Evolutionary conservation across 2,797 vertebrate genomes (phyloP), one percentile per base, ranked within the genome.

Genomic region (Sebastes hopkinsi): DNA sequence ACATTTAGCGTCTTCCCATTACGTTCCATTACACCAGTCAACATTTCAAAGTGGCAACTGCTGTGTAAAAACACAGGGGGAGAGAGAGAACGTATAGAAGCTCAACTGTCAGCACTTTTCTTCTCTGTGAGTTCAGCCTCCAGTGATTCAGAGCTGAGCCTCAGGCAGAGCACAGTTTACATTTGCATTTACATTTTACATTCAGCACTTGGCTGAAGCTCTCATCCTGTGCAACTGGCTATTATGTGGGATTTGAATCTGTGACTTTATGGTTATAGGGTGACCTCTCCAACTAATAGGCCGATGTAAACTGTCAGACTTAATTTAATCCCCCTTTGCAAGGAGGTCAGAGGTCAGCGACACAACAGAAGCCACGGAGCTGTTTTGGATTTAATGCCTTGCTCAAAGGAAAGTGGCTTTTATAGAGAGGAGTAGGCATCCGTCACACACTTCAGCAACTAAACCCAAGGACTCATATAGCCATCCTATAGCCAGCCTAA

Each of bases 1-100:
- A 92, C 88, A 87, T 83, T 91, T 84, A 88, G 62, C 66, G 67
- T 77, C 66, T 73, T 91, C 71, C 86, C 74, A 88, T 91, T 88
- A 78, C 38, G 20, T 90, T 32, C 80, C 79, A 88, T 87, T 82
- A 88, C 79, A 85, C 72, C 75, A 82, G 83, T 83, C 80, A 83
- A 79, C 87, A 80, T 89, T 84, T 77, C 65, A 55, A 75, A 87
- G 65, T 54, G 75, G 80, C 68, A 80, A 77, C 65, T 81, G n/a
- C 32, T 13, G 77, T 46, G 61, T 25, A 75, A 62, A 67, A 64
- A 72, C 25, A 54, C 1, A 18, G 7, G 0, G 6, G 23, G 23
- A 20, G 30, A 34, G 16, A 32, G 22, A 20, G 27, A 11, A 27
- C 20, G 34, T 58, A 54, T 12, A 55, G 32, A 81, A 72, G 2